Evolutionary conservation across 2,113 vertebrate genomes (phyloP), one percentile per base, ranked within the genome.

Genomic region (Cavia aperea): DNA sequence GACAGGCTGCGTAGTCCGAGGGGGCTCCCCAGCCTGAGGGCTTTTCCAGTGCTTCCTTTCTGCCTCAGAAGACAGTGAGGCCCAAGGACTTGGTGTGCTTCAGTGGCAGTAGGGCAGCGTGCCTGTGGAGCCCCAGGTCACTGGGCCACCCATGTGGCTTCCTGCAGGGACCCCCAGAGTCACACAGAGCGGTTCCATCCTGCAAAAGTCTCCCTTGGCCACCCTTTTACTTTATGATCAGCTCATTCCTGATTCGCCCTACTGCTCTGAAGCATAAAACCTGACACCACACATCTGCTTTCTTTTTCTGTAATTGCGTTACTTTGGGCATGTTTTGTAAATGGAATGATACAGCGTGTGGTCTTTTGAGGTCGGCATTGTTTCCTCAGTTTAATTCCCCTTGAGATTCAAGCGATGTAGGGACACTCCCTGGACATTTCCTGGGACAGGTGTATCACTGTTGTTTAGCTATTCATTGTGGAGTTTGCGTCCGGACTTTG

Each of bases 1-100:
- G 5, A 2, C 1, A 24, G 68, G n/a, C 46, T 33, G 4, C 4
- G 2, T 12, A 16, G 58, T 29, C 31, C 2, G 4, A 46, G 36
- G 26, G 29, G 19, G 7, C 72, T 43, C 31, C 19, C 7, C 54
- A 12, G 13, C 82, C 51, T 8, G 10, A n/a, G 54, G 21, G 31
- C 21, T 5, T 56, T 29, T 29, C 51, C 4, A 73, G 5, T 1
- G 16, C 11, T 39, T 56, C 16, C 14, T 13, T 82, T 86, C 65
- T 16, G 14, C 24, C 58, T 11, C 24, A 1, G 68, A 77, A 43
- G 29, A 51, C 33, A 66, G n/a, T 11, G 16, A 83, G 2, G 39
- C 70, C 13, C 33, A 51, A 24, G 49, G 56, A 60, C 19, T 56
- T 29, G 3, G 60, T 51, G 46, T 78, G 66, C 26, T 43, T 7